phyloP scores from a whole-genome alignment of 2,113 vertebrate species.

The Cercopithecus mona region DNA sequence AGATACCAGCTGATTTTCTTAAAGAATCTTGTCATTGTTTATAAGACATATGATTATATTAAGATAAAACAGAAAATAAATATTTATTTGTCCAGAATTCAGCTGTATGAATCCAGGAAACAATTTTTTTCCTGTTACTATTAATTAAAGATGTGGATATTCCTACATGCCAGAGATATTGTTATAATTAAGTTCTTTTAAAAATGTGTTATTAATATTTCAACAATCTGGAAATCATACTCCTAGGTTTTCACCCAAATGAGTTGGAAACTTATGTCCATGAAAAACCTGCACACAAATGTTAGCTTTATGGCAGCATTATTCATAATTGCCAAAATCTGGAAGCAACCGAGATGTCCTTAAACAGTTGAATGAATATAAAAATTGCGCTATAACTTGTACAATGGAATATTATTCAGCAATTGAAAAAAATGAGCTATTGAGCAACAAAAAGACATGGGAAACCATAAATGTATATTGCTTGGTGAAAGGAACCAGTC shows the following conservation, averaged over 20 bases:
- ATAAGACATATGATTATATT: neutral
- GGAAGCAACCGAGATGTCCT: neutral
- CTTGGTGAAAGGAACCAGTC: neutral
- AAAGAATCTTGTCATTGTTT: slow-evolving; percentile 13
- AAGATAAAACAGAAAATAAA: neutral
- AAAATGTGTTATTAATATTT: slow-evolving; percentile 4
- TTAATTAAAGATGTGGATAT: slow-evolving; percentile 3
- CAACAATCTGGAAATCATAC: neutral
- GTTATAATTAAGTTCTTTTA: slow-evolving; percentile 25
- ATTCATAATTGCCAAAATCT: neutral
- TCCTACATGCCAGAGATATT: neutral
- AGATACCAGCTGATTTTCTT: slow-evolving; percentile 24
- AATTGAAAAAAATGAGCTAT: neutral
- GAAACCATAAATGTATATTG: neutral
- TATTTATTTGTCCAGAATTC: neutral
- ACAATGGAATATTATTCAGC: neutral
- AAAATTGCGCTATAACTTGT: neutral
- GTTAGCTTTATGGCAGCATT: neutral
- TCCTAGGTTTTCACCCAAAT: slow-evolving; percentile 22
- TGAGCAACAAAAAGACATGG: neutral
- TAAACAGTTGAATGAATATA: neutral
- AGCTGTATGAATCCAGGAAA: neutral
- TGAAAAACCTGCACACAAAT: neutral
- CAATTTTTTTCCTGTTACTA: neutral
- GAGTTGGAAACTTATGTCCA: neutral